These are phyloP conservation scores for Bufo gargarizans DNA, from an alignment of 2,113 vertebrate genomes.

Conservation along the genomic window DNA sequence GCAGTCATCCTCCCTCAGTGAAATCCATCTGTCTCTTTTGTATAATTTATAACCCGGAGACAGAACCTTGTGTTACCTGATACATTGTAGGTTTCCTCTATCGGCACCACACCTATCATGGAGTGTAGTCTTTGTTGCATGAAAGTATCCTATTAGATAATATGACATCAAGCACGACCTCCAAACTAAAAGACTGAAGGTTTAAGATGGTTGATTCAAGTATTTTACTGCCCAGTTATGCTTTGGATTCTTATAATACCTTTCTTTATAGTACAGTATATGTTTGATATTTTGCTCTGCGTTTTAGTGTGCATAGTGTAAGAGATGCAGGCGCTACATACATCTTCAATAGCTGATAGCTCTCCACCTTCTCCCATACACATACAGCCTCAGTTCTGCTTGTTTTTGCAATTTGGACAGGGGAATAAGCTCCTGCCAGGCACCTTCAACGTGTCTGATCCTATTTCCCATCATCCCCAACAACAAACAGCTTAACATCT, in stretches of 20 bases:
- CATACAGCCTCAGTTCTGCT: no score
- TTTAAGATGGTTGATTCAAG: not conserved
- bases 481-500: no score
- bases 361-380: no score
- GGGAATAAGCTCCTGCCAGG: no score
- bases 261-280: no score
- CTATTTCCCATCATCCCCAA: no score
- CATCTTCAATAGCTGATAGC: no score
- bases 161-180: not conserved
- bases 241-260: not conserved
- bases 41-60: constrained; percentile 48
- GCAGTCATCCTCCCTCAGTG: not conserved
- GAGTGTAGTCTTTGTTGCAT: not conserved
- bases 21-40: constrained; percentile 41
- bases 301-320: no score
- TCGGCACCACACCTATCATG: not conserved
- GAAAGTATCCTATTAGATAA: not conserved
- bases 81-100: not conserved
- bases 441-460: no score
- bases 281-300: no score
- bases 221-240: not conserved
- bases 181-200: not conserved
- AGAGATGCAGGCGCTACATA: no score
- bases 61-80: constrained; percentile 16
- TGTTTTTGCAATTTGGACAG: no score